Evolutionary conservation across 2,888 invertebrate genomes (phyloP).

Genomic region (Ectobius pallidus): DNA sequence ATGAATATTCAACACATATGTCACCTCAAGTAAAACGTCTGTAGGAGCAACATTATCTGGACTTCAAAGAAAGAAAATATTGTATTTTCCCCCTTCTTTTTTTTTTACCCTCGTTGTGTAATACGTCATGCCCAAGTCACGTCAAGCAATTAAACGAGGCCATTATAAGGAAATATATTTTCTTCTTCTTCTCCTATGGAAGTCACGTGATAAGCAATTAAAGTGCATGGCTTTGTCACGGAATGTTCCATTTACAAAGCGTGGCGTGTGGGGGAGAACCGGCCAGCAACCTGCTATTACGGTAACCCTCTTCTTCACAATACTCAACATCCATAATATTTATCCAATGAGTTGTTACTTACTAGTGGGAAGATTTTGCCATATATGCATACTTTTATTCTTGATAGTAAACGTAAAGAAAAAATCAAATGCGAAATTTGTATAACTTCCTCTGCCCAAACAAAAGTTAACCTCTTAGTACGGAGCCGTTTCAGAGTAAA

Average conservation of each 20-base stretch:
- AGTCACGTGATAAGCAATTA: constrained; percentile 27
- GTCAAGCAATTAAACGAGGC: constrained; percentile 27
- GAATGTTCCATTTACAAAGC: constrained; percentile 21
- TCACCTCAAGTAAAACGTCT: not conserved
- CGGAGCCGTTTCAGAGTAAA: no score
- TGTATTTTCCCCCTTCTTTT: not conserved
- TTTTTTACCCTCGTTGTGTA: constrained; percentile 22
- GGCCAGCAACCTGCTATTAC: not conserved
- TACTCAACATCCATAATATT: no score
- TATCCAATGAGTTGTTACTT: no score
- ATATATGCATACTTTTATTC: no score
- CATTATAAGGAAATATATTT: constrained; percentile 29
- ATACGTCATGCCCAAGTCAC: constrained; percentile 27
- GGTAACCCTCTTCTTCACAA: no score
- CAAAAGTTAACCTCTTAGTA: no score
- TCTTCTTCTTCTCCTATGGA: constrained; percentile 5
- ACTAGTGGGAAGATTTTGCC: no score
- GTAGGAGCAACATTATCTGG: constrained; percentile 10
- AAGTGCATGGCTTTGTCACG: constrained; percentile 23
- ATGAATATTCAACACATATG: constrained; percentile 16
- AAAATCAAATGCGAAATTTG: no score
- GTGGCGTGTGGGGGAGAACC: constrained; percentile 13
- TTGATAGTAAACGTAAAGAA: no score
- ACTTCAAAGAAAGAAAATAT: not conserved
- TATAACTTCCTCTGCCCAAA: no score